Percentiles rank a stretch among this genome's conserved stretches.
Conservation (phyloP, 2,888 invertebrate species). For the Galerucella pusilla region DNA sequence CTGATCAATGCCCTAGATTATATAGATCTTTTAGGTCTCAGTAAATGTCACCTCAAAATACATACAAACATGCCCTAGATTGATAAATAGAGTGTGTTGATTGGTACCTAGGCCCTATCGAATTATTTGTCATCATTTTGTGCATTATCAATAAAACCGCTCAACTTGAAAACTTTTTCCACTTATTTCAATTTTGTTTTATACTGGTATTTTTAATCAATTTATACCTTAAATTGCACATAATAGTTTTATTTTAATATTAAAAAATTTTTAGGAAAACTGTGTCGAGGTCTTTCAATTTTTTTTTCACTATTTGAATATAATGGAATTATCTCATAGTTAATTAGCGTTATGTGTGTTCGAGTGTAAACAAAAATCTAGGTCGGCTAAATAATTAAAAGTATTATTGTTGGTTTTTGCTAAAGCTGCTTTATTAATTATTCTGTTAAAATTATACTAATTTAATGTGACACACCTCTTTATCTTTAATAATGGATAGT, state of each 20-base stretch:
- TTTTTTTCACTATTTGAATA: slow-evolving; percentile 38
- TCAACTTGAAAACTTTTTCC: neutral
- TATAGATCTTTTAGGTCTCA: too few relatives aligned
- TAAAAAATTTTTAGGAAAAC: slow-evolving; percentile 33
- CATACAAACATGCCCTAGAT: too few relatives aligned
- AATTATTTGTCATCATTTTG: too few relatives aligned
- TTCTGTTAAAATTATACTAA: slow-evolving; percentile 15
- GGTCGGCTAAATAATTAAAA: slow-evolving; percentile 37
- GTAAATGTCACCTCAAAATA: too few relatives aligned
- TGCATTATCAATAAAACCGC: too few relatives aligned
- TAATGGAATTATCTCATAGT: slow-evolving; percentile 43
- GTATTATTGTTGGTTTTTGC: slow-evolving; percentile 30
- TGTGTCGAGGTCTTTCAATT: slow-evolving; percentile 37
- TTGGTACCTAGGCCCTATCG: too few relatives aligned
- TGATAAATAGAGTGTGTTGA: too few relatives aligned
- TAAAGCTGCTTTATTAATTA: slow-evolving; percentile 23
- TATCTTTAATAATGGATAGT: neutral
- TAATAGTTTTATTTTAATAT: slow-evolving; percentile 23
- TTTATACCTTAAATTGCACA: neutral
- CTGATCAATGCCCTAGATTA: too few relatives aligned
- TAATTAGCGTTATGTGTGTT: slow-evolving; percentile 38
- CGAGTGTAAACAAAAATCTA: slow-evolving; percentile 41
- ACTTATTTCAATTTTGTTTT: neutral
- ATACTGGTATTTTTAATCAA: neutral
- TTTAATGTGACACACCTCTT: slow-evolving; percentile 1